A percentile compares a stretch with the other conserved stretches of the same genome.
Evolutionary conservation across 2,888 invertebrate species (phyloP).

Genomic region (Halictus ligatus): DNA sequence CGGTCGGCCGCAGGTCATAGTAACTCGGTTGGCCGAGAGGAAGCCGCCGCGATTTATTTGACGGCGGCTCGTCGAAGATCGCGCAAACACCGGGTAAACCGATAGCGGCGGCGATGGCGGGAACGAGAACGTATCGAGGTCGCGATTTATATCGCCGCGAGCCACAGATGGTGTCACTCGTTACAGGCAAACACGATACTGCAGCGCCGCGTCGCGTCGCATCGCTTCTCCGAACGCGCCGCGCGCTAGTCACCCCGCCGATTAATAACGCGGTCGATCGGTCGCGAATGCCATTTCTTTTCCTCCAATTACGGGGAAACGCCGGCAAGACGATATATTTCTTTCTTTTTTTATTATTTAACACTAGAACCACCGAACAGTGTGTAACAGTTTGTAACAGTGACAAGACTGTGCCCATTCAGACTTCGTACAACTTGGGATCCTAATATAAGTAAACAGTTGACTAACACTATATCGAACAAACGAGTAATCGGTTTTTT

Average conservation of each 20-base stretch:
- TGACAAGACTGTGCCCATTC: too few species aligned
- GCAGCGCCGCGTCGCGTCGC: conserved; percentile 24
- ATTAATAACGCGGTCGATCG: conserved; percentile 47
- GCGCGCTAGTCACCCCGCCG: conserved; percentile 37
- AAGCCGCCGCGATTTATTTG: conserved; percentile 24
- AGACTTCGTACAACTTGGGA: too few species aligned
- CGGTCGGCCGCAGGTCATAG: not conserved
- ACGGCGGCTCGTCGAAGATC: conserved; percentile 28
- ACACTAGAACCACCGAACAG: too few species aligned
- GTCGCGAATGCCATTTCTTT: not conserved
- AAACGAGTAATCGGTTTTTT: too few species aligned
- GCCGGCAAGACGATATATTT: not conserved
- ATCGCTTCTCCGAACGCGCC: conserved; percentile 29
- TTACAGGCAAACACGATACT: conserved; percentile 51
- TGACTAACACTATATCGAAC: too few species aligned
- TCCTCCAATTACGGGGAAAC: not conserved
- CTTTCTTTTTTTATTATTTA: too few species aligned
- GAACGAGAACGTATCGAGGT: conserved; percentile 21
- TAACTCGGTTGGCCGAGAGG: not conserved
- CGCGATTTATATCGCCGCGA: conserved; percentile 50
- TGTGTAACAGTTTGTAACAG: too few species aligned
- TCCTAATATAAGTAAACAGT: too few species aligned
- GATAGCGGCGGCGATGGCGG: conserved; percentile 8
- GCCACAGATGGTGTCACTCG: conserved; percentile 60
- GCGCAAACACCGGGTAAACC: conserved; percentile 24